Evolutionary conservation across 2,888 invertebrate species (phyloP).

Genomic region (Thymelicus lineola): DNA sequence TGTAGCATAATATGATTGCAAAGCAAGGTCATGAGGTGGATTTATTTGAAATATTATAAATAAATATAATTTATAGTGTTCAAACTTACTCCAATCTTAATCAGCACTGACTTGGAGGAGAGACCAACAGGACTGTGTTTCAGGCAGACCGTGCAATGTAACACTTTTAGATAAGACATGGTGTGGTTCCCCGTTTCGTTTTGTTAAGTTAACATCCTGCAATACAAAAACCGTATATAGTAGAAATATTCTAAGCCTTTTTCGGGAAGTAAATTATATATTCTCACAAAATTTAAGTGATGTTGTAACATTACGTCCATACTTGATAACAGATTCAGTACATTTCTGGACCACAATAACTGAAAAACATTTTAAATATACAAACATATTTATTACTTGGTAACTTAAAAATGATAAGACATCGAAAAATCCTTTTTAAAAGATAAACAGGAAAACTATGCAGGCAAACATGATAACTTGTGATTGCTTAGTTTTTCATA

Average conservation of each 20-base stretch:
- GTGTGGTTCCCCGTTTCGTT: conserved; percentile 38
- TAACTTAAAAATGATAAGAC: background rate
- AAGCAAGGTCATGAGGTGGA: too few relatives aligned
- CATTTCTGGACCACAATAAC: conserved; percentile 21
- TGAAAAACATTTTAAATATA: background rate
- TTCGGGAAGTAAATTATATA: too few relatives aligned
- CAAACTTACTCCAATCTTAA: conserved; percentile 68
- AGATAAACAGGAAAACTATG: conserved; percentile 10
- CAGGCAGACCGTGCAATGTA: conserved; percentile 71
- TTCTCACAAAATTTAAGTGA: too few relatives aligned
- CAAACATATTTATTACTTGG: background rate
- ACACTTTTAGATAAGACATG: conserved; percentile 75
- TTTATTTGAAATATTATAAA: too few relatives aligned
- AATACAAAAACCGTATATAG: conserved; percentile 39
- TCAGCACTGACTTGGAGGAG: conserved; percentile 61
- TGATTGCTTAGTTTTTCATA: background rate
- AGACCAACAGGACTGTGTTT: conserved; percentile 63
- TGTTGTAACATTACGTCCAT: too few relatives aligned
- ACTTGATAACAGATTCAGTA: background rate
- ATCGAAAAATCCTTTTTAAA: background rate
- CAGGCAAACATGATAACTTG: background rate
- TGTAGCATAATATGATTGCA: too few relatives aligned
- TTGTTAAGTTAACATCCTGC: conserved; percentile 69
- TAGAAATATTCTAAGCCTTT: background rate
- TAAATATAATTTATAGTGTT: background rate